phyloP scores from a whole-genome alignment of 2,797 vertebrate species.

The Danio aesculapii region DNA sequence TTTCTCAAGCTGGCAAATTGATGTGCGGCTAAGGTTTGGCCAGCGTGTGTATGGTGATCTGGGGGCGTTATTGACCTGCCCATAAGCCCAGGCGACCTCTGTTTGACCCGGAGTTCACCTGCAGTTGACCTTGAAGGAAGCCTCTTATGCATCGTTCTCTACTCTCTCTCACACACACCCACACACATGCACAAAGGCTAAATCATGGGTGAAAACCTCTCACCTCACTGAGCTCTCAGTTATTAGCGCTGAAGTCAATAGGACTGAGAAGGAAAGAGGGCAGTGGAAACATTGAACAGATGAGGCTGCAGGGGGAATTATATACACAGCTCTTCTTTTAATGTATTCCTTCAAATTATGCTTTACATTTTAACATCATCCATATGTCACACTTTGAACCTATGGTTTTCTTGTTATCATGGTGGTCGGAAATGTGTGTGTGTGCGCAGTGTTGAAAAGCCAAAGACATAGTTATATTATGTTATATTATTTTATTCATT shows the following conservation, averaged over 20 bases:
- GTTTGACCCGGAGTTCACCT: conserved; percentile 94
- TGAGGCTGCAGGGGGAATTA: conserved; percentile 9
- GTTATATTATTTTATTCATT: background rate
- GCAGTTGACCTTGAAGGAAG: conserved; percentile 97
- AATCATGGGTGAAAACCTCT: conserved; percentile 26
- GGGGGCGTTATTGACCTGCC: conserved; percentile 95
- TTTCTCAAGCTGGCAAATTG: conserved; percentile 81
- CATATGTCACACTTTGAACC: too few species aligned
- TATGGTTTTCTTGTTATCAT: background rate
- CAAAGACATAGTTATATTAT: background rate
- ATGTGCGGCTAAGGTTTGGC: conserved; percentile 80
- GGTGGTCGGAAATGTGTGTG: background rate
- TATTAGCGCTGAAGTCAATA: conserved; percentile 86
- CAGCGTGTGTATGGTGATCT: conserved; percentile 85
- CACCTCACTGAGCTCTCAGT: conserved; percentile 81
- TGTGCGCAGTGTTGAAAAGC: background rate
- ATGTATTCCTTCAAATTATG: background rate
- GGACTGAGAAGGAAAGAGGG: conserved; percentile 36
- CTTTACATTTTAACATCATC: background rate
- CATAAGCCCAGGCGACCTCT: conserved; percentile 89
- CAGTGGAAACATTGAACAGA: conserved; percentile 3
- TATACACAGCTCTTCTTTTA: background rate
- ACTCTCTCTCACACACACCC: conserved; percentile 51
- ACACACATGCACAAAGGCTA: conserved; percentile 61
- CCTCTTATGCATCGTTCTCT: conserved; percentile 45